Conservation (phyloP, 2,113 vertebrate genomes). For the Cichladusa arquata region DNA sequence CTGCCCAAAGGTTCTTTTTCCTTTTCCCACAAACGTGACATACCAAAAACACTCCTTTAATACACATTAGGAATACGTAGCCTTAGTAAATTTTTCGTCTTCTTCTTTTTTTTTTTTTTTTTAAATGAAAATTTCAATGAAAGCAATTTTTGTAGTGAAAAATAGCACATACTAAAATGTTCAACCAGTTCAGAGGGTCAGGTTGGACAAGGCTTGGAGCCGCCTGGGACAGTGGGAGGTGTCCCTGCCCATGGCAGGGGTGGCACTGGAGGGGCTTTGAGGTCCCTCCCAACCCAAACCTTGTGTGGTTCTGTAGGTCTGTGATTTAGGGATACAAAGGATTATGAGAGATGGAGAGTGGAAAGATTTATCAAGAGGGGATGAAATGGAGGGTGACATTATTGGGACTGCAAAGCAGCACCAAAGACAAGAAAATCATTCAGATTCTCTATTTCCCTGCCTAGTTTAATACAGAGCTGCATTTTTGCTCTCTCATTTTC, state of each 20-base stretch:
- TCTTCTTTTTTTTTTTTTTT: not conserved
- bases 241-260: not conserved
- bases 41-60: not conserved
- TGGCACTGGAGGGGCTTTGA: not conserved
- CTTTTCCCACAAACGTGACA: not conserved
- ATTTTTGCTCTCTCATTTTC: not conserved
- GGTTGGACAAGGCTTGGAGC: not conserved
- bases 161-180: not conserved
- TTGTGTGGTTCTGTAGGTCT: not conserved
- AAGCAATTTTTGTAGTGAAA: not conserved
- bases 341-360: accelerated
- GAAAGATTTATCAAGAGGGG: not conserved
- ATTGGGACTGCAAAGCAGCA: not conserved
- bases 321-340: not conserved
- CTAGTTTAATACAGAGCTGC: not conserved
- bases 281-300: not conserved
- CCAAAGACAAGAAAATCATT: not conserved
- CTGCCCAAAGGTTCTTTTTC: not conserved
- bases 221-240: accelerated
- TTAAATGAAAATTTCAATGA: not conserved
- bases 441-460: not conserved
- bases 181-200: not conserved
- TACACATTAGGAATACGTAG: accelerated
- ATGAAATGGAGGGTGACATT: not conserved
- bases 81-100: too few relatives aligned